Evolutionary conservation across 2,888 invertebrate genomes (phyloP), one percentile per base, ranked within the genome.

Genomic region (Melanostoma scalare): DNA sequence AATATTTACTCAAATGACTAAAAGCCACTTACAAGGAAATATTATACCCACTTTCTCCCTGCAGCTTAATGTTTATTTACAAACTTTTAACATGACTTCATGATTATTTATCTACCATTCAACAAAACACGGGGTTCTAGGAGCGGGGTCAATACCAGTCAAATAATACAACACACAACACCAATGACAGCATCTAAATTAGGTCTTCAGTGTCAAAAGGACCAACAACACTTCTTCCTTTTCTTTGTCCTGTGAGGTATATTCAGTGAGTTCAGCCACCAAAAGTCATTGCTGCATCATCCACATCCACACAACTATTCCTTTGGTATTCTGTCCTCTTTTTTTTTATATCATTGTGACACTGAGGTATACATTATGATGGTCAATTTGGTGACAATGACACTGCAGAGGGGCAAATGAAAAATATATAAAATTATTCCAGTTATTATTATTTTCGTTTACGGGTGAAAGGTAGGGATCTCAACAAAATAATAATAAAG

Each of bases 21-120:
- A 82, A 82, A 82, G 82, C 82, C 82, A 82, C 82, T 82, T 82
- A 73, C 56, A 46, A 9, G 31, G 82, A 82, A 77, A 82, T 68
- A 77, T 77, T 73, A 82, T 82, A 82, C 20, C 20, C 20, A 20
- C 20, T 77, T 38, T 72, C 42, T 61, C 68, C 48, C 56, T 46
- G 35, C 63, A 56, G 33, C 53, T 75, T 67, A 35, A 65, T 71
- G 65, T 67, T 75, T 81, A 75, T 81, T 81, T 71, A 81, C 80
- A 81, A 76, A 81, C 80, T 81, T 81, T 81, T 76, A 71, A 71
- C 65, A 81, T 67, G 53, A 75, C 58, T 71, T 61, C 48, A 71
- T 60, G 75, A 58, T 77, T 71, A 42, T 63, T 69, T 46, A 65
- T 52, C 69, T 55, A n/a, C 40, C 46, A 52, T 20, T 56, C 74